Percentiles rank a stretch among this genome's conserved stretches.
phyloP scores from a whole-genome alignment of 2,888 invertebrate genomes.

The Pammene fasciana region DNA sequence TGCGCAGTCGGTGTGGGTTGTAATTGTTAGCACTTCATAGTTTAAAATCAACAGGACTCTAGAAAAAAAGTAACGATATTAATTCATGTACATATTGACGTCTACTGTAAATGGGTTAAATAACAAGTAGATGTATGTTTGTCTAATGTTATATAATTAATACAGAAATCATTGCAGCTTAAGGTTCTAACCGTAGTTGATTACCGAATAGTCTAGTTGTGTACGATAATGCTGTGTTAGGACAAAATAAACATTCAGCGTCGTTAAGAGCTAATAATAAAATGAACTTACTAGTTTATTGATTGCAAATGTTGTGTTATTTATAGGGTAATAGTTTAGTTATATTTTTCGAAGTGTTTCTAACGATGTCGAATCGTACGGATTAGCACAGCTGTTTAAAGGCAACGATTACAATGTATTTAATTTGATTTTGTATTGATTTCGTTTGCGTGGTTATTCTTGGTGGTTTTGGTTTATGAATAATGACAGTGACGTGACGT shows the following conservation, averaged over 20 bases:
- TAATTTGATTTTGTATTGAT: not conserved
- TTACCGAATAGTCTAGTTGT: too few species aligned
- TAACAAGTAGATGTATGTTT: too few species aligned
- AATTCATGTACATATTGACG: too few species aligned
- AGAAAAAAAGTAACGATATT: not conserved
- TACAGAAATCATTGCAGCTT: too few species aligned
- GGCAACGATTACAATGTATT: constrained; percentile 14
- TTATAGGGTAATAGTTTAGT: not conserved
- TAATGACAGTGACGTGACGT: not conserved
- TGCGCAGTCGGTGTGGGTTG: not conserved
- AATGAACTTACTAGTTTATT: not conserved
- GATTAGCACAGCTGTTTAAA: not conserved
- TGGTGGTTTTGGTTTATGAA: not conserved
- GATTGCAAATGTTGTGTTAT: not conserved
- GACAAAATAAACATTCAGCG: too few species aligned
- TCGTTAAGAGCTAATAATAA: too few species aligned
- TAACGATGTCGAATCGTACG: not conserved
- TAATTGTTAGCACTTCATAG: not conserved
- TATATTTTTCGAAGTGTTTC: not conserved
- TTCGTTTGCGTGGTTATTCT: not conserved
- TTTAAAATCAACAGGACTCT: not conserved
- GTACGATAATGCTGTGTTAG: too few species aligned
- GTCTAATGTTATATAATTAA: too few species aligned
- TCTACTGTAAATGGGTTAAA: too few species aligned
- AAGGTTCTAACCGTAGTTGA: too few species aligned